Conservation (phyloP, 2,888 invertebrate genomes). For the Molorchus minor region DNA sequence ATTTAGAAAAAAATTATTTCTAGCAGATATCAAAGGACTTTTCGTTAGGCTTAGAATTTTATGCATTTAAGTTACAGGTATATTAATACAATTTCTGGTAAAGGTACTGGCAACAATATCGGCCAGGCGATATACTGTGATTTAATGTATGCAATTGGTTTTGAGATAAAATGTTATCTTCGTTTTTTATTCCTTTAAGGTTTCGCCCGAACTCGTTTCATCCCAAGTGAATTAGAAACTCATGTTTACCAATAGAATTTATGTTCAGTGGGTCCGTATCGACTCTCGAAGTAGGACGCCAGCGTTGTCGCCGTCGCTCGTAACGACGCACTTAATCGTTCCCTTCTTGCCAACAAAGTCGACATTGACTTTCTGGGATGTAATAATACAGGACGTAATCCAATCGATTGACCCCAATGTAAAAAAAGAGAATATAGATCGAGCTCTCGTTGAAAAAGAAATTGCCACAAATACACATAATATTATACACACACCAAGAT, state of each 20-base stretch:
- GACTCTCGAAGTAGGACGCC: conserved; percentile 42
- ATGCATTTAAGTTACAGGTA: no score
- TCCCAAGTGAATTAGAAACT: background rate
- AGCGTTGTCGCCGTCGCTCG: conserved; percentile 47
- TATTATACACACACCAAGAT: conserved; percentile 35
- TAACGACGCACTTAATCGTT: conserved; percentile 47
- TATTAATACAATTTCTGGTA: no score
- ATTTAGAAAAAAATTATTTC: no score
- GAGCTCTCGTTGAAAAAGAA: conserved; percentile 28
- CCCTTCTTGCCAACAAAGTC: conserved; percentile 44
- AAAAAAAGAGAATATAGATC: conserved; percentile 32
- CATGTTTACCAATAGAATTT: conserved; percentile 39
- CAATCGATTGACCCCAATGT: conserved; percentile 45
- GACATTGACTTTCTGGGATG: conserved; percentile 50
- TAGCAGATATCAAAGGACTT: no score
- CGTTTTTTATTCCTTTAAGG: no score
- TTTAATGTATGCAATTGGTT: no score
- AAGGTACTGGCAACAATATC: no score
- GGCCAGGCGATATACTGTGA: no score
- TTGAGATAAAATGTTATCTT: no score
- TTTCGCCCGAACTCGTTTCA: no score
- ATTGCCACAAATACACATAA: conserved; percentile 31
- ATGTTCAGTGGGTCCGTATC: conserved; percentile 51
- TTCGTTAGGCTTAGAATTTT: no score
- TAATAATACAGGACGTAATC: conserved; percentile 34